phyloP scores from a whole-genome alignment of 2,888 invertebrate genomes.

The Schizaphis graminum region DNA sequence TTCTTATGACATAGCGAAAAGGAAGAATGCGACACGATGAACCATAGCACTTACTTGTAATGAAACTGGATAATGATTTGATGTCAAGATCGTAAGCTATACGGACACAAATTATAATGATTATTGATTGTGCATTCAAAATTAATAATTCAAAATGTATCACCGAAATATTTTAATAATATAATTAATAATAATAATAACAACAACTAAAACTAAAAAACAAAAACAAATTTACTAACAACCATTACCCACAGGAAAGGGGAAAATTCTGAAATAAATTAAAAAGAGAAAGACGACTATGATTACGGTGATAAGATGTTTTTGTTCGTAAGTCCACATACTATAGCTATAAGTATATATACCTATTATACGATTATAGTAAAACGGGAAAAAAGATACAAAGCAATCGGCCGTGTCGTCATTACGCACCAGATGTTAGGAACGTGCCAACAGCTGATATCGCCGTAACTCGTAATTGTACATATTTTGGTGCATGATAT shows the following conservation, averaged over 20 bases:
- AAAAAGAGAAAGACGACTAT: constrained; percentile 53
- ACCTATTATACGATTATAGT: background rate
- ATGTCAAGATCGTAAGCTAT: background rate
- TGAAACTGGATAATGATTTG: background rate
- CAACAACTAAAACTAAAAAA: constrained; percentile 56
- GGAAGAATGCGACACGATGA: background rate
- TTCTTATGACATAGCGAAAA: constrained; percentile 40
- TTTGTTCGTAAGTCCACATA: constrained; percentile 32
- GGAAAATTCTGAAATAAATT: constrained; percentile 32
- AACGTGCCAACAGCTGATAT: background rate
- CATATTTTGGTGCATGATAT: too few species aligned
- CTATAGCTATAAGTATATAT: too few species aligned
- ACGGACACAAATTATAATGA: background rate
- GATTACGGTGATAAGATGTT: constrained; percentile 56
- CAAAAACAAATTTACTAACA: constrained; percentile 52
- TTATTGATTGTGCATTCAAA: background rate
- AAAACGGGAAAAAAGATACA: constrained; percentile 38
- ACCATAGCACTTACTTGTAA: constrained; percentile 53
- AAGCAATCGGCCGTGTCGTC: constrained; percentile 52
- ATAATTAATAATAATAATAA: constrained; percentile 47
- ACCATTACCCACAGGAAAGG: constrained; percentile 23
- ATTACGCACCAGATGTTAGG: constrained; percentile 42
- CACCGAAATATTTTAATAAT: background rate
- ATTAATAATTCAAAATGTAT: constrained; percentile 7
- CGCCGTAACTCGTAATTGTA: background rate